Conservation (phyloP, 1,140 invertebrate genomes). For the Heliconius melpomene region DNA sequence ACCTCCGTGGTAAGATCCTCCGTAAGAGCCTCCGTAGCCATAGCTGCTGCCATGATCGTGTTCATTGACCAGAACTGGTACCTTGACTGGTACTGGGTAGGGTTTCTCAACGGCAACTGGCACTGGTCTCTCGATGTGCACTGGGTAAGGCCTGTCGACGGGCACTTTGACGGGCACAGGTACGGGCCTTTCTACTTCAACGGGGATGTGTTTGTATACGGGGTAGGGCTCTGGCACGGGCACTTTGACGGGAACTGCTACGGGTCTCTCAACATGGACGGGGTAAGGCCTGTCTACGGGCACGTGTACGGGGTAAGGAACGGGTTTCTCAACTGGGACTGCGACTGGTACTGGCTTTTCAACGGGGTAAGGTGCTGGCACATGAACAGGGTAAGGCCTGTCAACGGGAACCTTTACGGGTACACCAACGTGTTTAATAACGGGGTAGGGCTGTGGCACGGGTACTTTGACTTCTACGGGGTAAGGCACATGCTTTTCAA, state of each 20-base stretch:
- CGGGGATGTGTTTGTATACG: conserved; percentile 82
- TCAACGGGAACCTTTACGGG: conserved; percentile 82
- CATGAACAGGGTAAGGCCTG: conserved; percentile 84
- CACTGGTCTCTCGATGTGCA: conserved; percentile 76
- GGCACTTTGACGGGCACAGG: conserved; percentile 84
- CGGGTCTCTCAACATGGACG: conserved; percentile 81
- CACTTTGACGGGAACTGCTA: conserved; percentile 81
- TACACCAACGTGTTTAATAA: conserved; percentile 79
- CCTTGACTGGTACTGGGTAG: conserved; percentile 82
- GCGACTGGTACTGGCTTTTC: conserved; percentile 82
- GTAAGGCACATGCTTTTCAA: conserved; percentile 84
- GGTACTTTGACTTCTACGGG: conserved; percentile 83
- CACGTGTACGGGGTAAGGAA: conserved; percentile 83
- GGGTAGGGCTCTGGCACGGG: conserved; percentile 81
- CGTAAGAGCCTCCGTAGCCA: conserved; percentile 47
- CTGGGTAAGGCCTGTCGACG: conserved; percentile 83
- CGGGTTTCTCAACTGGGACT: conserved; percentile 82
- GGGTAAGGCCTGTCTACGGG: conserved; percentile 81
- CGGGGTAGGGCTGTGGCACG: conserved; percentile 83
- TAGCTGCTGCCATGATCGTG: conserved; percentile 51
- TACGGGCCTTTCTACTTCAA: conserved; percentile 84
- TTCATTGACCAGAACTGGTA: conserved; percentile 71
- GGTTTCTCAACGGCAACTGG: conserved; percentile 81
- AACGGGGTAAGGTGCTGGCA: conserved; percentile 83
- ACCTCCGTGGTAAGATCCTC: background rate